Base-by-base conservation (phyloP, 1,140 invertebrate species). In the Gryon sp. region DNA sequence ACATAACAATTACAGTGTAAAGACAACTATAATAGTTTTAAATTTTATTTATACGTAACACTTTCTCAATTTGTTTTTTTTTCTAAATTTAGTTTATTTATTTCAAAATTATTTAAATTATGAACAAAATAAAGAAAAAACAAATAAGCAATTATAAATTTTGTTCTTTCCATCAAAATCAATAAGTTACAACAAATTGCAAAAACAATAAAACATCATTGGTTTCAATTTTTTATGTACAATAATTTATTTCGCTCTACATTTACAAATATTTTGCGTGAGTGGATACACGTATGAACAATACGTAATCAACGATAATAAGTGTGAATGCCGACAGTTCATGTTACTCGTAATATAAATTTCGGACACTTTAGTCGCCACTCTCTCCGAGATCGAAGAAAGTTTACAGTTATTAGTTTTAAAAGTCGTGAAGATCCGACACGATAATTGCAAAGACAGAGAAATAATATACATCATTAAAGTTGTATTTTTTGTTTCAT, bases 201-300 rank as follows among this genome's bases (percentile, higher is more conserved):
- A 46, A 32, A 69, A 59, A 55, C 50, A 69, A 69, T 50, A 19
- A 57, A 69, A 69, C 65, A 78, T n/a, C n/a, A 77, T 57, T 32
- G 46, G 36, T 24, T 52, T 38, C 52, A 43, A 41, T 40, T 45
- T 72, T 72, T 88, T n/a, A 86, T 86, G 70, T 88, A 88, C 85
- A 88, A 88, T 88, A 88, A 88, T 87, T 88, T 88, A 88, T 87
- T 87, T 86, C 70, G 82, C 74, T 83, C 83, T 88, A 88, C 84
- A 84, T 84, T 86, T 86, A 88, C 87, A 86, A 83, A 83, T 86
- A 83, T 84, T 84, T 78, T 66, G 60, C 30, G 76, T 78, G 68
- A 73, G 55, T 78, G 46, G 77, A 76, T 80, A 79, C 81, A 76
- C 78, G 76, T 83, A 83, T 78, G 72, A 76, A 65, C 62, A 77